Evolutionary conservation across 2,113 vertebrate genomes (phyloP), one percentile per base, ranked within the genome.

Genomic region (Leptobrachium leishanense): DNA sequence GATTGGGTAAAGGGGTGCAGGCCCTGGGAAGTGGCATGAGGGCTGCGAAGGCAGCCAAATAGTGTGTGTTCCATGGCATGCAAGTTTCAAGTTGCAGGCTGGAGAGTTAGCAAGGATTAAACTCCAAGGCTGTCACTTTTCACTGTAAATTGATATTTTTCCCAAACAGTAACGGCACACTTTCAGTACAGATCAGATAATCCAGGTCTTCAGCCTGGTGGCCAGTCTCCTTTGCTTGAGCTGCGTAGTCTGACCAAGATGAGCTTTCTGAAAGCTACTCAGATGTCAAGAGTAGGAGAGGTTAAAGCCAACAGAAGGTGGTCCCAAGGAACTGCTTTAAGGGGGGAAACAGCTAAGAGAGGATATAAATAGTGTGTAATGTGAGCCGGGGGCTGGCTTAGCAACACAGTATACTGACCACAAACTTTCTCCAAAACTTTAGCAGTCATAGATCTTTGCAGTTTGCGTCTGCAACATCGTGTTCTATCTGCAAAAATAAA

Each of bases 361-460:
- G 92, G 96, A 95, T 98, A 99, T 98, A 99, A 99, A 98, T 98
- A 97, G 96, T 92, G 89, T 96, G 96, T 98, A 98, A 98, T 86
- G 93, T 97, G 97, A 99, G 97, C 95, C 88, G 96, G 95, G 96
- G 97, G 97, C 94, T 95, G 97, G 96, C 94, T 97, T 91, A 95
- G 89, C 90, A 89, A 86, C 94, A 89, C 91, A 66, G 93, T 88
- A 50, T 50, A 91, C 94, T 96, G 95, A 96, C 95, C 95, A 95
- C 95, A 86, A 93, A 94, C 93, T 86, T 89, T 89, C 93, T 93
- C 93, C 90, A 90, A 92, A 94, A 91, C 92, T 85, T 87, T 86
- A 77, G 86, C 86, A 83, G 20, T 54, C 46, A 68, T 64, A 55
- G n/a, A 74, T 20, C 66, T 12, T 66, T 74, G 50, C 39, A 62